Percentiles rank a stretch among this genome's conserved stretches.
phyloP scores from a whole-genome alignment of 1,140 invertebrate species.

The Orius laevigatus region DNA sequence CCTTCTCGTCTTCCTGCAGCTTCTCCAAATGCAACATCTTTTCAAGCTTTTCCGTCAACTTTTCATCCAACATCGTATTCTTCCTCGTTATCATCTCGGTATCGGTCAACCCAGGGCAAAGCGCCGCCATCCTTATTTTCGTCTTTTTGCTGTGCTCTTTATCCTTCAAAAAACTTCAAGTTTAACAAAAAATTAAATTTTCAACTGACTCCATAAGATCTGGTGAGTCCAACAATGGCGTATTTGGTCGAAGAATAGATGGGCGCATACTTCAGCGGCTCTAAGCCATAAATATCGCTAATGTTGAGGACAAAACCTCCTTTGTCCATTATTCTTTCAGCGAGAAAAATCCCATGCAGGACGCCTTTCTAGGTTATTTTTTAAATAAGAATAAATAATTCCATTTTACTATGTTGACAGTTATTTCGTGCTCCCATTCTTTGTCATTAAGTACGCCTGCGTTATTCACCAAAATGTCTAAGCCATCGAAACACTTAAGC shows the following conservation, averaged over 20 bases:
- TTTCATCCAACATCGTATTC: too few relatives aligned
- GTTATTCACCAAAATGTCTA: conserved; percentile 58
- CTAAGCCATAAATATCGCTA: not conserved
- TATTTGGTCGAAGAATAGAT: not conserved
- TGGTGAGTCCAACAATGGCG: not conserved
- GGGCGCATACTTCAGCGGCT: not conserved
- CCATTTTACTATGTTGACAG: conserved; percentile 61
- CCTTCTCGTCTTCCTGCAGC: too few relatives aligned
- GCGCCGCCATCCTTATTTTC: conserved; percentile 31
- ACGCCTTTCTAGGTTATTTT: too few relatives aligned
- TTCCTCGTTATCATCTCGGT: conserved; percentile 23
- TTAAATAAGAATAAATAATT: too few relatives aligned
- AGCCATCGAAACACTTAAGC: conserved; percentile 14
- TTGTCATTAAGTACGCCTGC: conserved; percentile 54
- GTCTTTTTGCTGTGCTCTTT: conserved; percentile 24
- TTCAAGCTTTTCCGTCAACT: too few relatives aligned
- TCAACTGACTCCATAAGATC: not conserved
- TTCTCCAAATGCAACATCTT: too few relatives aligned
- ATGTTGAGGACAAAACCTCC: not conserved
- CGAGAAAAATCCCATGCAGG: too few relatives aligned
- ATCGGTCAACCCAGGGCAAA: conserved; percentile 34
- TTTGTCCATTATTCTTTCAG: too few relatives aligned
- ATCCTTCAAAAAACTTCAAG: too few relatives aligned
- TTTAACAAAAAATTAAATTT: too few relatives aligned
- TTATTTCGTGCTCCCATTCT: conserved; percentile 54